A percentile compares a stretch with the other conserved stretches of the same genome.
phyloP scores from a whole-genome alignment of 2,113 vertebrate genomes.

The Nansenia antarctica region DNA sequence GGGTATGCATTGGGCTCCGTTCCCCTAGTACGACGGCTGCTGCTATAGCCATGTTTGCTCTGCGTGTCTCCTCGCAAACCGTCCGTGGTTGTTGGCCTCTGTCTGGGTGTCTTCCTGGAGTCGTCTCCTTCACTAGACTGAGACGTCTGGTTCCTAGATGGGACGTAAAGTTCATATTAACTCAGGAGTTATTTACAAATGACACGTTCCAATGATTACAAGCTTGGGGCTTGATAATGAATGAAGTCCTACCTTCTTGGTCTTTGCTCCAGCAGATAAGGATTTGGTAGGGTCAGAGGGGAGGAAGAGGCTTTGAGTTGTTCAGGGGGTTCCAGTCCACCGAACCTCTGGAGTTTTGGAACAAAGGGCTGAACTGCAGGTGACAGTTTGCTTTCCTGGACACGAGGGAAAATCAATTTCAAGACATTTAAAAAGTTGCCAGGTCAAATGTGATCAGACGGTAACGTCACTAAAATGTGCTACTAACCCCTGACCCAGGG shows the following conservation, averaged over 20 bases:
- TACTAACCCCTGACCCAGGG: no score
- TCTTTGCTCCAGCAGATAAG: background rate
- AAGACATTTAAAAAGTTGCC: background rate
- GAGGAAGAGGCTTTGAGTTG: slow-evolving; percentile 2
- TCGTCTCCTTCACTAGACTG: slow-evolving; percentile 12
- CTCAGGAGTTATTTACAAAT: slow-evolving; percentile 26
- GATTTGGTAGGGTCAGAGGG: slow-evolving; percentile 30
- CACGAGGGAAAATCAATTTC: background rate
- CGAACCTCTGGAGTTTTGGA: slow-evolving; percentile 26
- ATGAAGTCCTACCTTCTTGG: slow-evolving; percentile 5
- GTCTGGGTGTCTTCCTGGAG: slow-evolving; percentile 34
- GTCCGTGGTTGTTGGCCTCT: slow-evolving; percentile 20
- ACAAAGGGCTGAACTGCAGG: slow-evolving; percentile 29
- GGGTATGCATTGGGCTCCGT: slow-evolving; percentile 3
- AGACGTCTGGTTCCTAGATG: slow-evolving; percentile 37
- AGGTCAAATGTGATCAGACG: background rate
- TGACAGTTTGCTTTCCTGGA: slow-evolving; percentile 44
- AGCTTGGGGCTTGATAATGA: background rate
- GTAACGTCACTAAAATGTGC: no score
- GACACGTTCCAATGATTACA: background rate
- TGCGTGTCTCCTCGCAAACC: slow-evolving; percentile 8
- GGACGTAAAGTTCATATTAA: no score
- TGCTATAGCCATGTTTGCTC: slow-evolving; percentile 41
- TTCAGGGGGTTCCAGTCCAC: slow-evolving; percentile 19
- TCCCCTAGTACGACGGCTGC: slow-evolving; percentile 31